Base-by-base conservation (phyloP, 2,113 vertebrate species). In the Scatophagus argus region DNA sequence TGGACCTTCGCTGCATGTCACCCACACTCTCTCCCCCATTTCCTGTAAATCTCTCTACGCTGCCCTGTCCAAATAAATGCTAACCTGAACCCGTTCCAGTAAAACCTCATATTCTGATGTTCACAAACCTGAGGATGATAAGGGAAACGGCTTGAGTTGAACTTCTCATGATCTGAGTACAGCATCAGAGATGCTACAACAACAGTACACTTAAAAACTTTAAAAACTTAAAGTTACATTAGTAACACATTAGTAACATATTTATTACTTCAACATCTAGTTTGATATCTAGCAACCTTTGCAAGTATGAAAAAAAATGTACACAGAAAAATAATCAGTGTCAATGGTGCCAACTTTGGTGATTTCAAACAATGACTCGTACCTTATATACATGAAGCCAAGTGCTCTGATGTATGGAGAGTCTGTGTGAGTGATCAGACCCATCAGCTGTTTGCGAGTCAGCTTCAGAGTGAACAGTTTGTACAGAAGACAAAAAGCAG, bases 341-440 rank as follows among this genome's bases (percentile, higher is more conserved):
- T n/a, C n/a, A n/a, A 55, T 9, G 5, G 9, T 13, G 1, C 12
- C 23, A 49, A 25, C 46, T 11, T 7, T 6, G 8, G 2, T 11
- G 13, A 16, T 17, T 14, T 5, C 13, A 19, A 21, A 21, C 7
- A 25, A 17, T 31, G 1, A 25, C 36, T 13, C 74, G 82, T 90
- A 99, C 98, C 98, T 95, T 96, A 99, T 99, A 93, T 99, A 99
- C 98, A 99, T 99, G 96, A 99, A 99, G 94, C 98, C 98, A 87
- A 99, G 97, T 59, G 97, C 97, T 93, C 98, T 95, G 93, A 99
- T 99, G 93, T 99, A 99, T 6, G 98, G 96, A 67, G 98, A 99
- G 89, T 99, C 98, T 80, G 96, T 96, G 89, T 99, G 98, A 73
- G 98, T 99, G 92, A 99, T 99, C 60, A 99, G 96, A 87, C 98